Base-by-base conservation (phyloP, 2,113 vertebrate species). In the Terrapene triunguis region DNA sequence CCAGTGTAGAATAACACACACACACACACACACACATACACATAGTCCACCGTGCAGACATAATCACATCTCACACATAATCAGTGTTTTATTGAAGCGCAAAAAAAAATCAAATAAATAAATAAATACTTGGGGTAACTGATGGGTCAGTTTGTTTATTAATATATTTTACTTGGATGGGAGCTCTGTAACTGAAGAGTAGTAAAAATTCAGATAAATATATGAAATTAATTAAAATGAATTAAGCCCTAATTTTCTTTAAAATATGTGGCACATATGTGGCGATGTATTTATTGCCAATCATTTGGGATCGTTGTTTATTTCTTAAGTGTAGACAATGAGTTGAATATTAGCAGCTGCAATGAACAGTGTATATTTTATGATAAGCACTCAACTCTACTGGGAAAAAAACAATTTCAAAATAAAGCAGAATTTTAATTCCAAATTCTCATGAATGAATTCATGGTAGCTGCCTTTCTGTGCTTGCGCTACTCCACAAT, bases 21-120 rank as follows among this genome's bases (percentile, higher is more conserved):
- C 2, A 17, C 50, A 2, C n/a, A n/a, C 44, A 32, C 1, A 9
- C 14, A 1, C 6, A 3, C 2, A 17, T 42, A 2, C 38, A 12
- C 38, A 1, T 5, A 12, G 62, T 5, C 38, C 42, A 6, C 0
- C 3, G 25, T 24, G 59, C 72, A 44, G 5, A 44, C 44, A 44
- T 44, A 35, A n/a, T n/a, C 9, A 35, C 9, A 35, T 14, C 35
- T n/a, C 80, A 44, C 42, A 54, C 16, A 8, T 21, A 16, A 35
- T 3, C 42, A 1, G 17, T 35, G 6, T 47, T 38, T 13, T 22
- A 12, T 21, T 65, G 2, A 2, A 19, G 29, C 14, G 14, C 14
- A 69, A 7, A 32, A 5, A n/a, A 76, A 25, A 29, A 59, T 2
- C 8, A 57, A 35, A 32, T 16, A 65, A 65, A 62, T 62, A 62